Evolutionary conservation across 2,797 vertebrate genomes (phyloP), one percentile per base, ranked within the genome.

Genomic region (Acanthopagrus latus): DNA sequence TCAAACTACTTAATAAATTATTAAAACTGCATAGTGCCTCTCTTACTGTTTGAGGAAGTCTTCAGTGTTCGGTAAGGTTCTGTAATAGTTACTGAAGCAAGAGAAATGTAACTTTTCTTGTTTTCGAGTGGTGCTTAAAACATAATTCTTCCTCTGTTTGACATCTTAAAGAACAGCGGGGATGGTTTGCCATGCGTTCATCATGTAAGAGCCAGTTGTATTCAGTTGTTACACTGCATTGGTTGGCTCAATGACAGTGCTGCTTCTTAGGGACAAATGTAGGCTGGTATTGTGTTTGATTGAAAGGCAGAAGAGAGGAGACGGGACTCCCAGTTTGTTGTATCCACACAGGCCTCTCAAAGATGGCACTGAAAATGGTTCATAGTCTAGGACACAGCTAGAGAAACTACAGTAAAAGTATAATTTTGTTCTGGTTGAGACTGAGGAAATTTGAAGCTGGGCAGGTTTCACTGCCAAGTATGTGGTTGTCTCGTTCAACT

Each of bases 241-340:
- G 51, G 44, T 57, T 73, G 54, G 51, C 57, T 71, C 29, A 44
- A 38, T 50, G 41, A 62, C 50, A 44, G 21, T 12, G 12, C 29
- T 75, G 67, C 54, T 21, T 80, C 62, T 73, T 60, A 41, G 47
- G 48, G 11, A 4, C 29, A 57, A 47, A 47, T 72, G 54, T 80
- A 51, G 18, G 54, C 58, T 55, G 67, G 23, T 23, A 60, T 74
- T 81, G 67, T 71, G 18, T 80, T 72, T 68, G 65, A 54, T 18
- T 59, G 65, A 18, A 69, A 81, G 70, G 16, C 0, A 0, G 0
- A 0, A 60, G 51, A 14, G 20, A 47, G 55, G 48, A 48, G 17
- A 60, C 29, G 12, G 16, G 43, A 71, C 46, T 76, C 48, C 14
- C 17, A 14, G 33, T 46, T 52, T 71, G 46, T 78, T 72, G 41